These are phyloP conservation scores for Petrolisthes manimaculis DNA, from an alignment of 2,888 invertebrate species.

Conservation along the genomic window DNA sequence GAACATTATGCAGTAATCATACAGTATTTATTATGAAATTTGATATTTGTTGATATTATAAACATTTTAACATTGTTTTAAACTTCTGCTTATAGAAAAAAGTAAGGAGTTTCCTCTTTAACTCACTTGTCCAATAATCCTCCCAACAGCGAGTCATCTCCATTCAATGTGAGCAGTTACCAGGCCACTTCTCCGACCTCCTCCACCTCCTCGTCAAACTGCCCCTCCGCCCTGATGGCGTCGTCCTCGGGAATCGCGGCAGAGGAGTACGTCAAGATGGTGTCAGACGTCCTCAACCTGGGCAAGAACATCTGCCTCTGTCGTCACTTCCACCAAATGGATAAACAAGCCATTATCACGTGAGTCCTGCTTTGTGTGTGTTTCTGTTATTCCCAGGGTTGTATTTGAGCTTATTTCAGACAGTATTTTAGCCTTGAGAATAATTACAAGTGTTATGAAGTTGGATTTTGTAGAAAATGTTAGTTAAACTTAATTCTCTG, in stretches of 20 bases:
- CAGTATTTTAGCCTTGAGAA: too few species aligned
- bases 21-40: neutral
- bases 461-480: too few species aligned
- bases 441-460: too few species aligned
- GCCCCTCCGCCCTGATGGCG: conserved; percentile 25
- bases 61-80: too few species aligned
- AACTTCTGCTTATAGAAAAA: too few species aligned
- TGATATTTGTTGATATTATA: neutral
- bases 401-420: too few species aligned
- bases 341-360: conserved; percentile 82
- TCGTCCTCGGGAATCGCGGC: conserved; percentile 4
- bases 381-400: too few species aligned
- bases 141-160: conserved; percentile 44
- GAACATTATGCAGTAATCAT: neutral
- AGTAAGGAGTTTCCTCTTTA: too few species aligned
- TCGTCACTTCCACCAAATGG: conserved; percentile 87
- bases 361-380: conserved; percentile 70
- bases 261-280: conserved; percentile 84
- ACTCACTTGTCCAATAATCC: too few species aligned
- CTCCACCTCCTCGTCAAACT: conserved; percentile 36
- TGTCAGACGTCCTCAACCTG: conserved; percentile 89
- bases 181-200: conserved; percentile 45
- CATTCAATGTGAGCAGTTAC: conserved; percentile 49
- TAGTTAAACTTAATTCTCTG: too few species aligned
- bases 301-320: conserved; percentile 95